Conservation (phyloP, 2,797 vertebrate species). For the Pteropus rufus region DNA sequence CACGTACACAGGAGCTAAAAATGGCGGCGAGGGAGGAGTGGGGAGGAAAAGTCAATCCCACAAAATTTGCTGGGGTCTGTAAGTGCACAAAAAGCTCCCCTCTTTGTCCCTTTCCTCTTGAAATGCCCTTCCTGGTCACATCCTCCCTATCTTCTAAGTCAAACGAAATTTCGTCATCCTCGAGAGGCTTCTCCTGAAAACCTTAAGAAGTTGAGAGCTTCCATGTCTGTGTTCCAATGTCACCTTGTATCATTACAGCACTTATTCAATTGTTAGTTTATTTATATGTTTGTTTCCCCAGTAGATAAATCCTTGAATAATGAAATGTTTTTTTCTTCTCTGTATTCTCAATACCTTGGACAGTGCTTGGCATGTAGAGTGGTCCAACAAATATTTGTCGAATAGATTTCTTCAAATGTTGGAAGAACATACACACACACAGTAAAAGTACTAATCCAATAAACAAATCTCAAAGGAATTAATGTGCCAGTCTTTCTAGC, state of each 20-base stretch:
- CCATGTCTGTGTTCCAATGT: not conserved
- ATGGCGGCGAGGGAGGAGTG: not conserved
- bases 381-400: not conserved
- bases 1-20: not conserved
- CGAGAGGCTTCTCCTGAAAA: not conserved
- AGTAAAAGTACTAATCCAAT: constrained; percentile 2
- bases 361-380: not conserved
- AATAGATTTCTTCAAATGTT: constrained; percentile 32
- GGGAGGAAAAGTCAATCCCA: not conserved
- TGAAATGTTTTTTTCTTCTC: not conserved
- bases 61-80: not conserved
- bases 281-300: not conserved
- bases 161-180: not conserved
- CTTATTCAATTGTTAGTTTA: not conserved
- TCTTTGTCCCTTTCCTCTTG: not conserved
- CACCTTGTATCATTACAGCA: not conserved
- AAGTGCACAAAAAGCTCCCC: not conserved
- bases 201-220: not conserved
- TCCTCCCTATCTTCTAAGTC: not conserved
- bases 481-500: not conserved
- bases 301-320: not conserved
- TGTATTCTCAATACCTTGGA: constrained; percentile 21
- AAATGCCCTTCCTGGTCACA: not conserved
- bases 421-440: not conserved
- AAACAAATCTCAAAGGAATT: not conserved